Evolutionary conservation across 2,113 vertebrate species (phyloP), one percentile per base, ranked within the genome.

Genomic region (Hirundichthys speculiger): DNA sequence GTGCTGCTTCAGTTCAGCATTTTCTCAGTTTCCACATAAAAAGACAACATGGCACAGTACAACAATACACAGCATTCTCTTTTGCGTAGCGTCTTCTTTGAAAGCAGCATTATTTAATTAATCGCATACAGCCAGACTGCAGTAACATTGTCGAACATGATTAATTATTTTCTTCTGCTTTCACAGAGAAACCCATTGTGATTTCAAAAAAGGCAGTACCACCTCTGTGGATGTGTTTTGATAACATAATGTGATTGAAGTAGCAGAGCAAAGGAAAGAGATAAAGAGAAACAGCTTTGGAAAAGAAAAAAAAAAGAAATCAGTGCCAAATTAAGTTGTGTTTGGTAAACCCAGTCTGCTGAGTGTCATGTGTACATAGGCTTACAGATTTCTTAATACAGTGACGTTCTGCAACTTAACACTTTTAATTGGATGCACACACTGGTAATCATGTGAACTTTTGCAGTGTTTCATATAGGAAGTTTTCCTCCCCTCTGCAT

Each of bases 241-340:
- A 77, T 79, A 82, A 60, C 13, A 45, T 58, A 70, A 64, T 74
- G 69, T 73, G 74, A 82, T 81, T 86, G 70, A 79, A 79, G 84
- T 68, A 76, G 53, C 59, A 51, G 71, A 76, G 81, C 69, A 82
- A 83, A 82, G 59, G 64, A 72, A 56, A 50, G 51, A 66, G 69
- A 81, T 76, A 75, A 86, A 83, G 76, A 84, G 76, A 80, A 85
- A 80, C 86, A 85, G 83, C 75, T 86, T 85, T 77, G 59, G 43
- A 14, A 75, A 79, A 64, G 34, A 75, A 65, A 77, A 73, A 66
- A 63, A 53, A n/a, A n/a, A n/a, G n/a, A n/a, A 70, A 53, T 47
- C 30, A 61, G 66, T 75, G 58, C 76, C 61, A 79, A 62, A 84
- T 76, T 48, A 54, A 71, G 69, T 57, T 52, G 45, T 64, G 75